Conservation (phyloP, 2,113 vertebrate species). For the Oreochromis niloticus region DNA sequence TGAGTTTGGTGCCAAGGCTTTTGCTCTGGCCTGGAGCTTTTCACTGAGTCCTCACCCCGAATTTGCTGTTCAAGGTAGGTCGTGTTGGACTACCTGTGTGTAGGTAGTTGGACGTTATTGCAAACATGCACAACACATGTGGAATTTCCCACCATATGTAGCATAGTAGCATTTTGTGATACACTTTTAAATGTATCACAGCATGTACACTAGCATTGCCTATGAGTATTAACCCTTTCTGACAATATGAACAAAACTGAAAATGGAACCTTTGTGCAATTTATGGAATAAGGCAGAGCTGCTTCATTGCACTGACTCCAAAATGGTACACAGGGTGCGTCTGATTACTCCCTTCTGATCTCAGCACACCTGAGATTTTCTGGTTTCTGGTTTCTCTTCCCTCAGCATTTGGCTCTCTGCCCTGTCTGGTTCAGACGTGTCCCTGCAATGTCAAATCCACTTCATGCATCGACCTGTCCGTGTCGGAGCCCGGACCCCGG, state of each 20-base stretch:
- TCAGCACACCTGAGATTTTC: not conserved
- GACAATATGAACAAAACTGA: not conserved
- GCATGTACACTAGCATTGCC: not conserved
- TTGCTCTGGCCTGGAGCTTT: not conserved
- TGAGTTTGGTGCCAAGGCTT: not conserved
- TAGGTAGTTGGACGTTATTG: not conserved
- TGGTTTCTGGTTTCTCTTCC: not conserved
- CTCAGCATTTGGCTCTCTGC: slow-evolving; percentile 84
- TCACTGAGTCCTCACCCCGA: not conserved
- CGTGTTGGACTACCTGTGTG: not conserved
- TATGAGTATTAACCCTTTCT: not conserved
- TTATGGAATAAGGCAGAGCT: not conserved
- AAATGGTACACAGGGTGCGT: not conserved
- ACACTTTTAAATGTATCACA: not conserved
- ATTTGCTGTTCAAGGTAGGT: not conserved
- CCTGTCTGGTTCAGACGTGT: slow-evolving; percentile 82
- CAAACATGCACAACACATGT: rapidly evolving
- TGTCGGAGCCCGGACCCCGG: slow-evolving; percentile 16
- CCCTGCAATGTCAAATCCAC: slow-evolving; percentile 76
- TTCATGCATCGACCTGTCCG: slow-evolving; percentile 87
- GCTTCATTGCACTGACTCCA: not conserved
- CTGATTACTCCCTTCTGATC: not conserved
- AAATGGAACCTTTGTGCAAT: not conserved
- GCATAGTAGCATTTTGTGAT: not conserved
- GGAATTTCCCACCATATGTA: not conserved